These are phyloP conservation scores for Drosophila leontia DNA, from an alignment of 1,140 invertebrate species.

Conservation along the genomic window DNA sequence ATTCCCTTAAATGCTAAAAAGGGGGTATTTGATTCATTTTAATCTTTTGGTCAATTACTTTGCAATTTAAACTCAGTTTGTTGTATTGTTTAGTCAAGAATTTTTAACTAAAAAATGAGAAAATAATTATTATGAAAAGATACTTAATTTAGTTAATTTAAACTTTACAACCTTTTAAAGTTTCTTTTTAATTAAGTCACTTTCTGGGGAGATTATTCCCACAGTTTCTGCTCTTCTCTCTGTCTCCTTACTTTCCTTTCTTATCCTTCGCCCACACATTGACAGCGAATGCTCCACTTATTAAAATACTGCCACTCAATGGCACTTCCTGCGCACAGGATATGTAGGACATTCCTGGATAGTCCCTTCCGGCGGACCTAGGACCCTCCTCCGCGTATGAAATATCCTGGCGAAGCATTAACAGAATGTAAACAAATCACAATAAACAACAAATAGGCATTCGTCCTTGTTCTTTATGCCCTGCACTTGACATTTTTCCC, in stretches of 20 bases:
- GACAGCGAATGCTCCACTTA: slow-evolving; percentile 37
- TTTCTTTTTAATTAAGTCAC: too few species aligned
- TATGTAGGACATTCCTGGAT: neutral
- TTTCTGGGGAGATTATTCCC: slow-evolving; percentile 6
- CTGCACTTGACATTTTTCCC: slow-evolving; percentile 27
- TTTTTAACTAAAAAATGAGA: too few species aligned
- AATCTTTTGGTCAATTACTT: neutral
- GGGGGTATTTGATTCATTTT: neutral
- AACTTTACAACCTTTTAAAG: too few species aligned
- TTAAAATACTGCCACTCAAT: slow-evolving; percentile 52
- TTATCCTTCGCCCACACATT: neutral
- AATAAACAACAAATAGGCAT: slow-evolving; percentile 48
- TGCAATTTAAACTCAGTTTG: neutral
- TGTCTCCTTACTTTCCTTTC: neutral
- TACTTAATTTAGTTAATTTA: too few species aligned
- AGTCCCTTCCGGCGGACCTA: neutral
- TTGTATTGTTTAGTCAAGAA: neutral
- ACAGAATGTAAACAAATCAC: slow-evolving; percentile 49
- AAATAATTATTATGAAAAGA: too few species aligned
- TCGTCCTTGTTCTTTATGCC: slow-evolving; percentile 13
- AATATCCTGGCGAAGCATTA: slow-evolving; percentile 8
- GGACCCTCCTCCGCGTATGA: neutral
- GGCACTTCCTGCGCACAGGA: slow-evolving; percentile 14
- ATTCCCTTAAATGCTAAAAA: too few species aligned
- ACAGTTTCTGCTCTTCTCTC: slow-evolving; percentile 7